A percentile compares a stretch with the other conserved stretches of the same genome.
phyloP scores from a whole-genome alignment of 1,140 invertebrate genomes.

The Sesamia nonagrioides region DNA sequence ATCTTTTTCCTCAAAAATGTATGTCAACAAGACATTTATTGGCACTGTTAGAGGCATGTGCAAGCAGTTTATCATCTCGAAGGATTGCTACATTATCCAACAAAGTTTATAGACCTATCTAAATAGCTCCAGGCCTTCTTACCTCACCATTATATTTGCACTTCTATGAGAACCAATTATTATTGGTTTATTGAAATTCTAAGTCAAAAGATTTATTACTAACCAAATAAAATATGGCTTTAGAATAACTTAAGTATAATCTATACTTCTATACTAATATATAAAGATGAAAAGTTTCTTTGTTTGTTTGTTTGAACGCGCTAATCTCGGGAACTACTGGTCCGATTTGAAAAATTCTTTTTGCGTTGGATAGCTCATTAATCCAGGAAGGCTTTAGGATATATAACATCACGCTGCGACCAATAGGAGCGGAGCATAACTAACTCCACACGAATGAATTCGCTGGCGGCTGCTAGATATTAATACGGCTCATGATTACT shows the following conservation, averaged over 20 bases:
- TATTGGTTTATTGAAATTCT: constrained; percentile 36
- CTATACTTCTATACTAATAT: no score
- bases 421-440: no score
- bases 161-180: constrained; percentile 25
- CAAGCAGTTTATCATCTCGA: constrained; percentile 4
- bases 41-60: constrained; percentile 18
- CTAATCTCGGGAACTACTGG: no score
- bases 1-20: not conserved
- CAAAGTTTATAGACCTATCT: constrained; percentile 28
- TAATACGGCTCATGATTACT: no score
- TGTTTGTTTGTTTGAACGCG: no score
- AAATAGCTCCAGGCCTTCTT: constrained; percentile 23
- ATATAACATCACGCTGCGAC: no score
- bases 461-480: no score
- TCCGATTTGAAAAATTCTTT: no score
- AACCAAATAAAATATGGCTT: not conserved
- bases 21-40: constrained; percentile 35
- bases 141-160: constrained; percentile 16
- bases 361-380: no score
- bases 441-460: no score
- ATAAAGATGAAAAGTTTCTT: no score
- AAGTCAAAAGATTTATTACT: constrained; percentile 12
- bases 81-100: constrained; percentile 20
- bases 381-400: no score
- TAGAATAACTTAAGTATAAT: not conserved